Evolutionary conservation across 2,797 vertebrate species (phyloP).

Genomic region (Gorsachius magnificus): DNA sequence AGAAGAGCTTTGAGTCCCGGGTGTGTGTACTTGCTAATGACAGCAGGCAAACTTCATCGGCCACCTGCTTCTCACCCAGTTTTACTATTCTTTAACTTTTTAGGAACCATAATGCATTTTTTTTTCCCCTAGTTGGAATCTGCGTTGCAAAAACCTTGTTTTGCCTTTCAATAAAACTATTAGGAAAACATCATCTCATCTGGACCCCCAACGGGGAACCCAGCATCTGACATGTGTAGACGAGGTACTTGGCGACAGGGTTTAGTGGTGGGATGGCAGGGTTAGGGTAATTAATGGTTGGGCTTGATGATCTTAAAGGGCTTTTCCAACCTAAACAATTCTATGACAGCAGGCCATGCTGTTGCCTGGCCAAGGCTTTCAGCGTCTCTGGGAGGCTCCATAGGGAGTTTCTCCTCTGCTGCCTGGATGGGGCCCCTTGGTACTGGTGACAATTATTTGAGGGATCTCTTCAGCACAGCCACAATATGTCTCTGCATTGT

Average conservation of each 20-base stretch:
- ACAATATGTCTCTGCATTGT: neutral
- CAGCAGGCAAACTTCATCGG: neutral
- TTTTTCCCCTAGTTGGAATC: neutral
- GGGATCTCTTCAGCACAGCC: neutral
- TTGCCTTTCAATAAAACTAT: neutral
- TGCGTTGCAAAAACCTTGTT: neutral
- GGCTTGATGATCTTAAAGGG: too few relatives aligned
- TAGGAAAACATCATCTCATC: neutral
- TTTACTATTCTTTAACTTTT: neutral
- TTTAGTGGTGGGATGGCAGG: too few relatives aligned
- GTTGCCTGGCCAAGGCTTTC: rapidly evolving
- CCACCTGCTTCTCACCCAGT: neutral
- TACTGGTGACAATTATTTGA: neutral
- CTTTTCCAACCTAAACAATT: too few relatives aligned
- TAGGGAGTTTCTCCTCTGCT: neutral
- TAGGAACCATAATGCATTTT: neutral
- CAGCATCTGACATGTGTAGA: neutral
- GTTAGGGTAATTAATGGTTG: too few relatives aligned
- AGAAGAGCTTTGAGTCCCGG: neutral
- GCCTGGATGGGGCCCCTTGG: neutral
- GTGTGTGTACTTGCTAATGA: neutral
- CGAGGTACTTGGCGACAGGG: too few relatives aligned
- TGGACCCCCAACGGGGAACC: neutral
- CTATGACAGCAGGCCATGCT: too few relatives aligned
- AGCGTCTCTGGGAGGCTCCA: neutral